A percentile compares a stretch with the other conserved stretches of the same genome.
phyloP scores from a whole-genome alignment of 2,888 invertebrate genomes.

The Asteroscopus sphinx region DNA sequence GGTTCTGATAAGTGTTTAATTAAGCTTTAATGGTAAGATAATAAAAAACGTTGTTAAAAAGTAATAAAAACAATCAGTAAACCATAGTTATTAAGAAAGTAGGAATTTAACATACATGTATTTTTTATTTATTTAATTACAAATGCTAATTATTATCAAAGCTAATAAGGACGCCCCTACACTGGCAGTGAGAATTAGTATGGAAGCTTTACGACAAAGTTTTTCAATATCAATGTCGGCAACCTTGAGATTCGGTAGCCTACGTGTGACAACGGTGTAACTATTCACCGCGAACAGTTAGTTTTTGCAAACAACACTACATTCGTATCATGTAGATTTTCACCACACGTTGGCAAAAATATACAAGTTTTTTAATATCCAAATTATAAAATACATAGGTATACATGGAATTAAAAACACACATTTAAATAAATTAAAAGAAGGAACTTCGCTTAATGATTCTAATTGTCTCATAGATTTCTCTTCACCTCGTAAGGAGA shows the following conservation, averaged over 20 bases:
- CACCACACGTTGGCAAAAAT: too few relatives aligned
- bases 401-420: too few relatives aligned
- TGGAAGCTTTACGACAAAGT: not conserved
- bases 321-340: too few relatives aligned
- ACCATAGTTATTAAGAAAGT: not conserved
- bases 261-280: not conserved
- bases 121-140: not conserved
- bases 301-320: too few relatives aligned
- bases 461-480: not conserved
- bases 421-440: too few relatives aligned
- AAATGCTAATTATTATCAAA: not conserved
- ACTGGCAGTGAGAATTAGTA: not conserved
- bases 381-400: too few relatives aligned
- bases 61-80: not conserved
- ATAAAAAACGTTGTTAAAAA: too few relatives aligned
- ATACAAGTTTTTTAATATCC: too few relatives aligned
- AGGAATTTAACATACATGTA: too few relatives aligned
- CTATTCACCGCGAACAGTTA: not conserved
- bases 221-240: constrained; percentile 38
- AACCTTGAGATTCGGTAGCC: constrained; percentile 29
- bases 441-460: too few relatives aligned
- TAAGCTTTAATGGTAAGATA: too few relatives aligned
- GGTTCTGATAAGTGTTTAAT: too few relatives aligned
- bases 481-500: not conserved
- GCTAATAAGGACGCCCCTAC: not conserved